Base-by-base conservation (phyloP, 2,113 vertebrate genomes). In the Noctilio leporinus region DNA sequence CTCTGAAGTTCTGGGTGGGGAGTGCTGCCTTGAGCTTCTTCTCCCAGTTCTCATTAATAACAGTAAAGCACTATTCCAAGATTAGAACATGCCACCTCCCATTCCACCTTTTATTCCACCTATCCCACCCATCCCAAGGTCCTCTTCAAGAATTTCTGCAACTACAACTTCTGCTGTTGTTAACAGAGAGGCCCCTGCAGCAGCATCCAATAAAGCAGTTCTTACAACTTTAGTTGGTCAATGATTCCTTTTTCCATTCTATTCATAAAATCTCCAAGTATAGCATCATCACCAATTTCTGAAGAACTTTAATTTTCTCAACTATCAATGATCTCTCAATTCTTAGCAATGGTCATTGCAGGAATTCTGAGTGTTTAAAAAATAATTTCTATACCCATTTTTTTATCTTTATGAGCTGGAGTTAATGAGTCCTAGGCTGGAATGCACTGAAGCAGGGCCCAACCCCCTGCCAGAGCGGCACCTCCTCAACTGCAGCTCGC, bases 231-330 rank as follows among this genome's bases (percentile, higher is more conserved):
- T 99, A 0, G 99, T 99, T 94, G 99, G 99, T 99, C 99, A 57
- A 99, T 99, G 98, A 99, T 99, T 97, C 99, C 99, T 97, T 98
- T 99, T 97, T 99, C 99, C 91, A 99, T 98, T 99, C 99, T 99
- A 98, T 99, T 99, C 94, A 99, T 99, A 55, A 99, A 99, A 87
- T 99, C 99, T n/a, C 99, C 99, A 82, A 97, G 97, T 98, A 99
- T 98, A 57, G 99, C 99, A 20, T 99, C 99, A 0, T 99, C 99
- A 92, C 99, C 99, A 9, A 98, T 33, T 12, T 99, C 99, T 1
- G 97, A 15, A 0, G 97, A 91, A 5, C 97, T 98, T 97, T 99
- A 97, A 99, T 99, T 97, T 99, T 99, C 97, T 99, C 99, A 92
- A 99, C 99, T 95, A 99, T 99, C 16, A 99, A 96, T 0, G 99